Base-by-base conservation (phyloP, 2,113 vertebrate species). In the Pelusios castaneus region DNA sequence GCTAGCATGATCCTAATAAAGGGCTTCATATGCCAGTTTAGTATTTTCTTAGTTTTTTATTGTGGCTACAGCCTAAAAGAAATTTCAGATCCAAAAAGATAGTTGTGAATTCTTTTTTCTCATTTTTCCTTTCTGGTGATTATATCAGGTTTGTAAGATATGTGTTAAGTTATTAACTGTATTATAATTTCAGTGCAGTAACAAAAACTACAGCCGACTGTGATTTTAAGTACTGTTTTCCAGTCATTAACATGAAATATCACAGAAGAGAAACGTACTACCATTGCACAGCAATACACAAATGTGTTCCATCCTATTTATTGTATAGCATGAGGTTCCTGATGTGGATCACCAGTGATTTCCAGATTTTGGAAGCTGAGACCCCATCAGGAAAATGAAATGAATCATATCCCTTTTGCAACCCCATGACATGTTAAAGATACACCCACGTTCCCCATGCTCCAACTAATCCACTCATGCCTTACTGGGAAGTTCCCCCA, bases 261-360 rank as follows among this genome's bases (percentile, higher is more conserved):
- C 88, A 10, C 38, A 94, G 56, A 78, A 88, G n/a, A 22, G 55
- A 94, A 88, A 75, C n/a, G n/a, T n/a, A 80, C 27, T 83, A 27
- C 21, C 45, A 58, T 63, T 67, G 19, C 24, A 31, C n/a, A 38
- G 2, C 84, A 92, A 84, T 11, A 45, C 16, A 52, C 51, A 52
- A 52, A 52, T 52, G 13, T 52, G 51, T 17, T 49, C 10, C 49
- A 49, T 49, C 6, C 49, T 49, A 49, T 49, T 52, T 52, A 52
- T 52, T 1, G 0, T 47, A 49, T 54, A 47, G 84, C n/a, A 0
- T 0, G 1, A 86, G 43, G 56, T 54, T 27, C 47, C 58, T 84
- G 75, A 8, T 76, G 41, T 1, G 43, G 22, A 75, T 60, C 10
- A 16, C 0, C 7, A 83, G 88, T 2, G 13, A 85, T 5, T 49